These are phyloP conservation scores for Drosophila funebris DNA, from an alignment of 1,140 invertebrate species.

Conservation along the genomic window DNA sequence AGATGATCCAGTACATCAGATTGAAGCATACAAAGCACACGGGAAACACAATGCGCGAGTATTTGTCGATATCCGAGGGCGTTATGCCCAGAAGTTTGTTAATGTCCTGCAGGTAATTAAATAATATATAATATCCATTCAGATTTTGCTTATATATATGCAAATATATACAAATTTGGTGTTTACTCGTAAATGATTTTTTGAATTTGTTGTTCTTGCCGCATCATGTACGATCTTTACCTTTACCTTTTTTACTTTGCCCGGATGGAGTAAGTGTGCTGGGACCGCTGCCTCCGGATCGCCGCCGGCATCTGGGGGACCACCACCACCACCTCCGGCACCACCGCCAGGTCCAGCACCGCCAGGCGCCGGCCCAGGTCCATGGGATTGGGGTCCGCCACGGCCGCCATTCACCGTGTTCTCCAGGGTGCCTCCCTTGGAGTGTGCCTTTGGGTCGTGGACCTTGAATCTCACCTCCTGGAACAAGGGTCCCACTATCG, in stretches of 20 bases:
- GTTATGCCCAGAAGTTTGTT: constrained; percentile 95
- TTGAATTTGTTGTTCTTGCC: constrained; percentile 11
- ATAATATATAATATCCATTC: not conserved
- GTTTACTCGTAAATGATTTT: constrained; percentile 48
- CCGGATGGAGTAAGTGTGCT: constrained; percentile 90
- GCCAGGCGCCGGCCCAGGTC: constrained; percentile 64
- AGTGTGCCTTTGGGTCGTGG: constrained; percentile 95
- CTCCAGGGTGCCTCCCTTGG: constrained; percentile 94
- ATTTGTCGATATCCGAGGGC: constrained; percentile 98
- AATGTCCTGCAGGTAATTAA: constrained; percentile 86
- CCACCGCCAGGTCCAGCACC: constrained; percentile 74
- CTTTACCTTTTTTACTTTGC: constrained; percentile 87
- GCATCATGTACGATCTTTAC: constrained; percentile 60
- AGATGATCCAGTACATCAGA: constrained; percentile 99
- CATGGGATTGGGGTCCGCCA: constrained; percentile 85
- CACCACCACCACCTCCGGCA: constrained; percentile 81
- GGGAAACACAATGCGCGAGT: constrained; percentile 97
- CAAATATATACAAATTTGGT: not conserved
- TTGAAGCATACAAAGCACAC: constrained; percentile 99
- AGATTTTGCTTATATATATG: not conserved
- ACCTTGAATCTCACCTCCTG: constrained; percentile 98
- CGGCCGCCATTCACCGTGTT: constrained; percentile 94
- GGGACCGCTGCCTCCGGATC: constrained; percentile 89
- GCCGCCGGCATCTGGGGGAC: constrained; percentile 83
- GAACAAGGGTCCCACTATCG: constrained; percentile 91